A percentile compares a stretch with the other conserved stretches of the same genome.
Conservation (phyloP, 2,113 vertebrate species). For the Tragelaphus imberbis region DNA sequence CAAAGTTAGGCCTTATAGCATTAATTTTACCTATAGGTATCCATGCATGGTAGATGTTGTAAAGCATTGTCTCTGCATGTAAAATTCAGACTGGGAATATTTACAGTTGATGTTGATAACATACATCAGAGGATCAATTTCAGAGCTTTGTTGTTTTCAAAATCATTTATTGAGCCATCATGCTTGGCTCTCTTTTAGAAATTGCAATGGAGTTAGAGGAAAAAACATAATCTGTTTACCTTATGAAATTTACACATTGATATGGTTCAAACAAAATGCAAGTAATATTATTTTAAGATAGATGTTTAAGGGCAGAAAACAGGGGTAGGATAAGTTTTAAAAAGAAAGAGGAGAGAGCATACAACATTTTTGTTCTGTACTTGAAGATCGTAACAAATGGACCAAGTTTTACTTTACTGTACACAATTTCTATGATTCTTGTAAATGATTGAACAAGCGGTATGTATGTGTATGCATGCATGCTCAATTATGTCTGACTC, state of each 20-base stretch:
- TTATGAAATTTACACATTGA: background rate
- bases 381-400: background rate
- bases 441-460: background rate
- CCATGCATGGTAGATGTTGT: background rate
- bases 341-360: background rate
- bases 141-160: background rate
- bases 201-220: background rate
- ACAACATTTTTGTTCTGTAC: background rate
- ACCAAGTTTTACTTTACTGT: conserved; percentile 16
- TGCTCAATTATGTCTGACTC: background rate
- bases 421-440: conserved; percentile 11
- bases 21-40: background rate
- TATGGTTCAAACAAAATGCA: background rate
- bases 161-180: conserved; percentile 37
- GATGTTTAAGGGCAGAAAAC: background rate
- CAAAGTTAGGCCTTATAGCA: background rate
- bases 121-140: background rate
- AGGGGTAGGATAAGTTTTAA: background rate
- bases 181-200: background rate
- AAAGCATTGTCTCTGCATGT: background rate
- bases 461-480: background rate
- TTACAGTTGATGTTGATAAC: background rate
- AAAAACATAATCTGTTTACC: background rate
- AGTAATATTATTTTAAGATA: background rate
- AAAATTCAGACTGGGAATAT: background rate